Percentiles rank a stretch among this genome's conserved stretches.
These are phyloP conservation scores for Corythoichthys intestinalis DNA, from an alignment of 2,113 vertebrate species.

Conservation along the genomic window DNA sequence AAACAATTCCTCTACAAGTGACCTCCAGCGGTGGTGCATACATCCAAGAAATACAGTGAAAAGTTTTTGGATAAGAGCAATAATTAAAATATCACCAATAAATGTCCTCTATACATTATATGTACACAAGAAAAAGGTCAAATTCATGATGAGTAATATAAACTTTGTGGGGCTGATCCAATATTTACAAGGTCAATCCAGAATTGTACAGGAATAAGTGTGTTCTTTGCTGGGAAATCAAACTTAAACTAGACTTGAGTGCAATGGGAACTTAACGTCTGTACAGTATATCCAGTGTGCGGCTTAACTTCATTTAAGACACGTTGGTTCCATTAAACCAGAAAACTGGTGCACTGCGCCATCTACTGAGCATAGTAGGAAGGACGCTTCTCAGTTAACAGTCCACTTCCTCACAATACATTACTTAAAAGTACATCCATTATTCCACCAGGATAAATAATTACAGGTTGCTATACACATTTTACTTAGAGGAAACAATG, in stretches of 20 bases:
- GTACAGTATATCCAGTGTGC: slow-evolving; percentile 44
- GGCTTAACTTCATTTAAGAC: slow-evolving; percentile 52
- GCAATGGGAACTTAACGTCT: slow-evolving; percentile 17
- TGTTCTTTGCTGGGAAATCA: slow-evolving; percentile 20
- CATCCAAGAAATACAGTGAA: slow-evolving; percentile 23
- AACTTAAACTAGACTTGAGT: not conserved
- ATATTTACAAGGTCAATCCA: slow-evolving; percentile 61
- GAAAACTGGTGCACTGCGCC: slow-evolving; percentile 19
- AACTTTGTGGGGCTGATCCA: slow-evolving; percentile 1
- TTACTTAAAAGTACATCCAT: not conserved
- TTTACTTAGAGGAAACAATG: slow-evolving; percentile 4
- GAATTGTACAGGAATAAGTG: slow-evolving; percentile 17
- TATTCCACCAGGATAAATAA: not conserved
- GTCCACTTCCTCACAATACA: not conserved
- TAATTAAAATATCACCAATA: slow-evolving; percentile 17
- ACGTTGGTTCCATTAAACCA: slow-evolving; percentile 48
- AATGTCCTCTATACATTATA: slow-evolving; percentile 33
- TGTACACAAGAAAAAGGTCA: slow-evolving; percentile 22
- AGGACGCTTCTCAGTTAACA: slow-evolving; percentile 21
- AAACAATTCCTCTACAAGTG: slow-evolving; percentile 26
- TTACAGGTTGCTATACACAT: slow-evolving; percentile 5
- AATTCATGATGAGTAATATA: slow-evolving; percentile 14
- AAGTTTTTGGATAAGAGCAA: slow-evolving; percentile 21
- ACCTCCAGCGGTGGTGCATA: slow-evolving; percentile 9
- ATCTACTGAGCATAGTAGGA: slow-evolving; percentile 47